Percentiles rank a stretch among this genome's conserved stretches.
Evolutionary conservation across 1,140 invertebrate genomes (phyloP).

Genomic region (Anastrepha obliqua): DNA sequence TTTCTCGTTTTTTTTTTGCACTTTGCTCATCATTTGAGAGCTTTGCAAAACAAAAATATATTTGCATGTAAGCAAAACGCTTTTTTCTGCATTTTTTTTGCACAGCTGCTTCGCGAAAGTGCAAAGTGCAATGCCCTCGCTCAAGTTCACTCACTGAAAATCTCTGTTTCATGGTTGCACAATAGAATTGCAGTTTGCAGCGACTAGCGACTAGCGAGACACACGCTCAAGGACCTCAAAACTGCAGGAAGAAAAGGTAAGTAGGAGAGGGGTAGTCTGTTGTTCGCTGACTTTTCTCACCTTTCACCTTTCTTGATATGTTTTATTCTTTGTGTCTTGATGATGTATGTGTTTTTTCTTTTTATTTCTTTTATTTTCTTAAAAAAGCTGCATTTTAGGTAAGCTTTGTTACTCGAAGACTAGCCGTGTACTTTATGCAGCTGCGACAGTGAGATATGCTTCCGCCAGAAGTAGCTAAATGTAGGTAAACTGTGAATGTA

Average conservation of each 20-base stretch:
- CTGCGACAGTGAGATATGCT: background rate
- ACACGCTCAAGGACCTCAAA: background rate
- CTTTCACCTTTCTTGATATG: constrained; percentile 23
- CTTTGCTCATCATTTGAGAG: background rate
- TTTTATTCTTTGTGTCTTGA: background rate
- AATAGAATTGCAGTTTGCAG: background rate
- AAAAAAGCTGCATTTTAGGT: background rate
- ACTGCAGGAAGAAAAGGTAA: background rate
- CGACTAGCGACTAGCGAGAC: background rate
- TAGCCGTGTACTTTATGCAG: background rate
- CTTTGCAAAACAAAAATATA: background rate
- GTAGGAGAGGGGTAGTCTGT: background rate
- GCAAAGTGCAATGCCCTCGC: constrained; percentile 30
- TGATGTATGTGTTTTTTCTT: background rate
- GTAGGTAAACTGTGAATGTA: background rate
- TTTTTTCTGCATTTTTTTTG: background rate
- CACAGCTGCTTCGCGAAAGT: background rate
- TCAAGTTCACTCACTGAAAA: constrained; percentile 43
- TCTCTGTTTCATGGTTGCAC: background rate
- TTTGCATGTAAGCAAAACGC: background rate
- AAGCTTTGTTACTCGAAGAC: background rate
- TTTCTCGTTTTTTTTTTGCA: background rate
- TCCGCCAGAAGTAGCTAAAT: background rate
- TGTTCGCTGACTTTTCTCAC: constrained; percentile 10
- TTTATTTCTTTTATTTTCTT: constrained; percentile 29